Evolutionary conservation across 92 coral and sea anemone genomes (phyloP).

Genomic region (Zoanthus gigantus): DNA sequence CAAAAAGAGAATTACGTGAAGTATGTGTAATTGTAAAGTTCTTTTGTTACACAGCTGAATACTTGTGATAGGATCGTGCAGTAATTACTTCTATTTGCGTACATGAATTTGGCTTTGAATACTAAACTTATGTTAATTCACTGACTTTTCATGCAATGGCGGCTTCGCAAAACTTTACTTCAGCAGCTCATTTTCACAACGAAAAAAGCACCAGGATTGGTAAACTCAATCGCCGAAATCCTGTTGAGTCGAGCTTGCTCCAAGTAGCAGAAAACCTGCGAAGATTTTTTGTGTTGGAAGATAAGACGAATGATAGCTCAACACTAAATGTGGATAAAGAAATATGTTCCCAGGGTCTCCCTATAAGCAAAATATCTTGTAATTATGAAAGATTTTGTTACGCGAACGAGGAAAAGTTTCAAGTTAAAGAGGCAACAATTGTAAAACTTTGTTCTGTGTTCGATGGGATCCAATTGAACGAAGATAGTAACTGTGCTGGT

Average conservation of each 20-base stretch:
- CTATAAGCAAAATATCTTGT: not conserved
- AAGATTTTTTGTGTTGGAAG: not conserved
- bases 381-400: not conserved
- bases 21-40: no score
- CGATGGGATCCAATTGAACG: slow-evolving; percentile 21
- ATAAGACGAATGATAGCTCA: not conserved
- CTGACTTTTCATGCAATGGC: not conserved
- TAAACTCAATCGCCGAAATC: not conserved
- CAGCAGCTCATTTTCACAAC: not conserved
- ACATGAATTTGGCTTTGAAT: not conserved
- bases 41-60: not conserved
- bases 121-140: not conserved
- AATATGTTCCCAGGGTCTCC: not conserved
- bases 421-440: slow-evolving; percentile 39
- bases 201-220: not conserved
- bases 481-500: not conserved
- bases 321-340: not conserved
- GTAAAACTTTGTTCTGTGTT: slow-evolving; percentile 35
- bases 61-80: not conserved
- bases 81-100: not conserved
- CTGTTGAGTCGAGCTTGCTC: not conserved
- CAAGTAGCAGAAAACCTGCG: not conserved
- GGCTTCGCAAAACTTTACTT: not conserved
- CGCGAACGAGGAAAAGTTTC: slow-evolving; percentile 36
- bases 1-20: no score